Conservation (phyloP, 2,113 vertebrate genomes). For the Rousettus leschenaultii region DNA sequence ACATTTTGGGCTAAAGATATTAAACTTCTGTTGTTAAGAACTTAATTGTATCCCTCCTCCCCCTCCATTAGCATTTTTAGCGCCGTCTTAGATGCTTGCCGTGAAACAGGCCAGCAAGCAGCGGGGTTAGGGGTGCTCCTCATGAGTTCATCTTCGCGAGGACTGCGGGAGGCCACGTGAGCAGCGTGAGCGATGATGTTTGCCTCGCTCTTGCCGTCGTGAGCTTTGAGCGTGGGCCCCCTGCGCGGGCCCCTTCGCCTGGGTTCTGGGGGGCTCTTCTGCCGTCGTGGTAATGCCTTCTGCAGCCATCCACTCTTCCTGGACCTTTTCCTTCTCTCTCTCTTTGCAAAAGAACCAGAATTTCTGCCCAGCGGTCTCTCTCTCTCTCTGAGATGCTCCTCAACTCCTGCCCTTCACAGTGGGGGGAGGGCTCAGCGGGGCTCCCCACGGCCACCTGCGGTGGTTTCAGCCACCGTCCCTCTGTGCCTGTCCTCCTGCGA, state of each 20-base stretch:
- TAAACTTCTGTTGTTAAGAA: neutral
- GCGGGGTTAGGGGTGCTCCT: too few relatives aligned
- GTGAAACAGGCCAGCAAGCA: neutral
- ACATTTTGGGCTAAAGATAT: neutral
- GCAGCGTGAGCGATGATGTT: neutral
- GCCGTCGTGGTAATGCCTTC: neutral
- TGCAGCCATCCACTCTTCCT: neutral
- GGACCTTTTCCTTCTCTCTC: neutral
- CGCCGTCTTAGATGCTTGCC: neutral
- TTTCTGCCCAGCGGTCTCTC: neutral
- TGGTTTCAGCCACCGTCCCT: neutral
- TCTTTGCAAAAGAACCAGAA: neutral
- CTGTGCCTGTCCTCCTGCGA: neutral
- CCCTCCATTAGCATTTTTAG: neutral
- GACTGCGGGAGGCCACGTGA: accelerated
- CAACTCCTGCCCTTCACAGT: neutral
- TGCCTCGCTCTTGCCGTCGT: accelerated
- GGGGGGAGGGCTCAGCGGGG: neutral
- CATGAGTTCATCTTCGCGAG: neutral
- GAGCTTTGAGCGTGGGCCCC: accelerated
- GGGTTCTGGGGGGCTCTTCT: neutral
- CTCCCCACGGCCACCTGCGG: accelerated
- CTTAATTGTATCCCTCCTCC: neutral
- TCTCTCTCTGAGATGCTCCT: neutral
- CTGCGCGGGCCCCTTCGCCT: neutral